Percentiles rank a stretch among this genome's conserved stretches.
phyloP scores from a whole-genome alignment of 1,140 invertebrate genomes.

The Colletes gigas region DNA sequence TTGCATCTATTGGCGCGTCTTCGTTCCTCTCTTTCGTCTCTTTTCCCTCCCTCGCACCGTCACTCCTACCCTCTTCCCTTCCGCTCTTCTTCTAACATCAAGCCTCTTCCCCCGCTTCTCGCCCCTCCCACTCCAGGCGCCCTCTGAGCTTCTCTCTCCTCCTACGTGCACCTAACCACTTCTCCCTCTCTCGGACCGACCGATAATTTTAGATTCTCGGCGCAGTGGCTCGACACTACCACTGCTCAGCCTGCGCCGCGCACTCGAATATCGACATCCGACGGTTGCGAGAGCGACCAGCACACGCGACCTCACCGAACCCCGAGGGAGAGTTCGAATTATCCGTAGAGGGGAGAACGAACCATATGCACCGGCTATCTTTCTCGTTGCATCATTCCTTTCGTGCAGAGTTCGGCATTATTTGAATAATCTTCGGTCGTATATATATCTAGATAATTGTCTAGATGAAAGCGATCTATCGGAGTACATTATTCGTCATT shows the following conservation, averaged over 20 bases:
- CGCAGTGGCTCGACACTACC: conserved; percentile 71
- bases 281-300: conserved; percentile 54
- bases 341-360: conserved; percentile 18
- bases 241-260: conserved; percentile 76
- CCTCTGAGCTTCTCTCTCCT: background rate
- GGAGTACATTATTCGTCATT: too few relatives aligned
- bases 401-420: background rate
- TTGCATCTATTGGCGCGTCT: background rate
- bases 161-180: background rate
- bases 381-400: conserved; percentile 16
- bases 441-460: too few relatives aligned
- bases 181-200: conserved; percentile 58
- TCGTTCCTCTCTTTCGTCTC: background rate
- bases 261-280: conserved; percentile 78
- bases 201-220: conserved; percentile 79
- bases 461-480: too few relatives aligned
- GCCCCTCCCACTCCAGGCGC: background rate
- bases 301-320: conserved; percentile 41
- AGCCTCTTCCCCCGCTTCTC: background rate
- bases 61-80: background rate
- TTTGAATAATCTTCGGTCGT: too few relatives aligned
- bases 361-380: conserved; percentile 20
- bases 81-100: background rate
- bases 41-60: background rate
- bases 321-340: conserved; percentile 20